These are phyloP conservation scores for Sparus aurata DNA, from an alignment of 2,797 vertebrate species.

Conservation along the genomic window DNA sequence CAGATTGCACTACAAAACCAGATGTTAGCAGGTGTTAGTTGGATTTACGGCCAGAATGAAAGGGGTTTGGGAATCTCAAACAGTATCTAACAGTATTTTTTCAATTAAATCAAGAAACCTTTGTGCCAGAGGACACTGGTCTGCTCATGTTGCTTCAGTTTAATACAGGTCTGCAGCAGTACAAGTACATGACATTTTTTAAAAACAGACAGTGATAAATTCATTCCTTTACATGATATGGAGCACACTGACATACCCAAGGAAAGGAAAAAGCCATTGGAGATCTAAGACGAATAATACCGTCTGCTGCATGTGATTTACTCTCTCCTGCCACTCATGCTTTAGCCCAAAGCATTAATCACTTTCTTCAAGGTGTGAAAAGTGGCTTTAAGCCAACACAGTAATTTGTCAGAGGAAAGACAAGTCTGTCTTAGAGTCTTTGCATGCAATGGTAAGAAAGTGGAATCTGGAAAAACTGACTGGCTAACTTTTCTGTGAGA, in stretches of 20 bases:
- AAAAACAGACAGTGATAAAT: not conserved
- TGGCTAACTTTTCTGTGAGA: conserved; percentile 4
- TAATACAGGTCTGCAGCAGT: not conserved
- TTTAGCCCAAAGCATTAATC: not conserved
- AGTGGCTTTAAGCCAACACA: not conserved
- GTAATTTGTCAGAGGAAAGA: not conserved
- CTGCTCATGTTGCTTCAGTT: not conserved
- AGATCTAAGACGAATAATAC: not conserved
- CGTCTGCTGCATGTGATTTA: not conserved
- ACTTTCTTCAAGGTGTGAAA: conserved; percentile 1
- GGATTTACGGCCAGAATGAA: no score
- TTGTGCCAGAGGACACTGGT: not conserved
- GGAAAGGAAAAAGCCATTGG: not conserved
- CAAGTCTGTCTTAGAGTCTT: not conserved
- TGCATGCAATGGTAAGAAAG: conserved; percentile 11
- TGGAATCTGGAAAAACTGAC: not conserved
- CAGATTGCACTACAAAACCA: no score
- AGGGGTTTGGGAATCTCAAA: no score
- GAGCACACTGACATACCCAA: not conserved
- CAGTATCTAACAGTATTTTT: not conserved
- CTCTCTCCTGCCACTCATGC: not conserved
- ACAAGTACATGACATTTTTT: not conserved
- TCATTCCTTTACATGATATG: not conserved
- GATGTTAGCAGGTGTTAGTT: no score
- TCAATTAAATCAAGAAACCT: not conserved